These are phyloP conservation scores for Diorhabda carinulata DNA, from an alignment of 1,140 invertebrate genomes.

Conservation along the genomic window DNA sequence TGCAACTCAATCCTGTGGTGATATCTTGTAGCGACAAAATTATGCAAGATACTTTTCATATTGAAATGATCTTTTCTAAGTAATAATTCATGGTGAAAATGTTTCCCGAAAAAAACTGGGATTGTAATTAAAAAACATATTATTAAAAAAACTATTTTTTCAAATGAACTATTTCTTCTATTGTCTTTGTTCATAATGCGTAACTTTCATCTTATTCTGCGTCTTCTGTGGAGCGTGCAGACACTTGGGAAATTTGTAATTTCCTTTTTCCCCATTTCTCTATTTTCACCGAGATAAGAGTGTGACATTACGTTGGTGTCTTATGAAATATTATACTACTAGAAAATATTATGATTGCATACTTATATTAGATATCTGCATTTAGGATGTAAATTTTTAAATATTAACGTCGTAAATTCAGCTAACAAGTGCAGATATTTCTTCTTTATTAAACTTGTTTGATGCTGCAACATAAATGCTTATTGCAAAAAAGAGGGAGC, in stretches of 20 bases:
- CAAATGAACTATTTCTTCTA: no score
- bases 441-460: conserved; percentile 1
- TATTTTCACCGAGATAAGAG: conserved; percentile 36
- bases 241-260: conserved; percentile 41
- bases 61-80: no score
- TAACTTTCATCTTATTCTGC: neutral
- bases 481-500: neutral
- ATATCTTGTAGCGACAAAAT: no score
- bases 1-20: no score
- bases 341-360: conserved; percentile 11
- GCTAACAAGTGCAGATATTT: conserved; percentile 4
- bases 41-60: no score
- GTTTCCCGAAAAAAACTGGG: no score
- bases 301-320: conserved; percentile 28
- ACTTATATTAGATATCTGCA: conserved; percentile 9
- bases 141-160: no score
- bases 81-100: no score
- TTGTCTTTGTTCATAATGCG: neutral
- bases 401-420: conserved; percentile 6
- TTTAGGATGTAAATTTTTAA: conserved; percentile 11
- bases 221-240: conserved; percentile 24
- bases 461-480: neutral
- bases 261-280: conserved; percentile 34
- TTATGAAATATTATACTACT: conserved; percentile 10
- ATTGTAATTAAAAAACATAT: no score